Evolutionary conservation across 2,797 vertebrate species (phyloP), one percentile per base, ranked within the genome.

Genomic region (Melanogrammus aeglefinus): DNA sequence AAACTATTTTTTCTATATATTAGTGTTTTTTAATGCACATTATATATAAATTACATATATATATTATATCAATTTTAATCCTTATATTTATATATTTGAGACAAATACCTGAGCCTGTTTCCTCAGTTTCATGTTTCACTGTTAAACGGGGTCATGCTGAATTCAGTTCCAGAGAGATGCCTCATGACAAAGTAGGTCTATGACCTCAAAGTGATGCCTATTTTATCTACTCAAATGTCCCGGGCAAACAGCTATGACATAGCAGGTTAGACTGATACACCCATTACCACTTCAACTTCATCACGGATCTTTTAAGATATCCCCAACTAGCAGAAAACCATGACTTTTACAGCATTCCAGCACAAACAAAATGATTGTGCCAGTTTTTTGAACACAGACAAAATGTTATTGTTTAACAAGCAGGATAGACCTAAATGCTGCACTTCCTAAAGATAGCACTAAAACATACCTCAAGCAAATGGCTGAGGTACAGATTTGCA

Each of bases 151-250:
- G 76, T 86, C 84, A 83, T 72, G 33, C 74, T 70, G 73, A 69
- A 76, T 75, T 69, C 57, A 9, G 57, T 66, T 66, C 57, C 83
- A 83, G 80, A 81, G 21, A 69, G 80, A 76, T 75, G 74, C 66
- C 83, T 80, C 76, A 88, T 87, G 84, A 90, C 73, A 74, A 75
- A 84, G 76, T 78, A 75, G 83, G 77, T 78, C 69, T 80, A 79
- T 75, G 63, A 81, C 77, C 76, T 85, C 78, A 82, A 86, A 82
- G 81, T 70, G 74, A 72, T n/a, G 73, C 82, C 77, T 76, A 69
- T 86, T 83, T 86, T 88, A 90, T 89, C 84, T 90, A 51, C 47
- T 79, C 85, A 72, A 76, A 82, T 86, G 88, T 85, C 86, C 80
- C 75, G 74, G 74, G 76, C 84, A 84, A 82, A 85, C 76, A 86